Conservation (phyloP, 2,888 invertebrate species). For the Cephus pygmeus region DNA sequence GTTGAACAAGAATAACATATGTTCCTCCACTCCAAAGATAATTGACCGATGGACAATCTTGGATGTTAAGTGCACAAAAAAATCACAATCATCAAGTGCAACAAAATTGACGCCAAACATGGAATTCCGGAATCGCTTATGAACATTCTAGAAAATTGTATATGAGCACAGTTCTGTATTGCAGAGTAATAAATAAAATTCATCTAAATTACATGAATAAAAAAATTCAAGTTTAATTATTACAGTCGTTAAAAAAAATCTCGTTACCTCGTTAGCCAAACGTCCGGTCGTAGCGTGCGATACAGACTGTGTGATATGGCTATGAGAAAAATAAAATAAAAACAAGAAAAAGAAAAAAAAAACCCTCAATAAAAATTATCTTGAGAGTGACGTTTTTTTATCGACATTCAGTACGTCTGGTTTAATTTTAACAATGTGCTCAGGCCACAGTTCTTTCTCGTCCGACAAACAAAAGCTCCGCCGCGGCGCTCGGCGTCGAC, state of each 20-base stretch:
- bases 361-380: not conserved
- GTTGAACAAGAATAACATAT: conserved; percentile 16
- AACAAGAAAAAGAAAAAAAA: not conserved
- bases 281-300: not conserved
- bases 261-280: not conserved
- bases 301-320: not conserved
- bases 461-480: not conserved
- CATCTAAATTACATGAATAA: not conserved
- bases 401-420: not conserved
- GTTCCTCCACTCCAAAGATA: conserved; percentile 18
- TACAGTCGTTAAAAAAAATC: not conserved
- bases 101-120: not conserved
- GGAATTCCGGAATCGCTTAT: not conserved
- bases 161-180: not conserved
- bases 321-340: not conserved
- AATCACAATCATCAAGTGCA: not conserved
- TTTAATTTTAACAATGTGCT: not conserved
- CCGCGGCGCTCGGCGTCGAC: not conserved
- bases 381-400: not conserved
- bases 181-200: not conserved
- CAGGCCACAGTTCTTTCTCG: not conserved
- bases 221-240: not conserved
- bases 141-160: not conserved
- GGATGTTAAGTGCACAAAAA: not conserved
- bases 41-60: conserved; percentile 14